Conservation (phyloP, 2,888 invertebrate genomes). For the Lasioglossum villosulum region DNA sequence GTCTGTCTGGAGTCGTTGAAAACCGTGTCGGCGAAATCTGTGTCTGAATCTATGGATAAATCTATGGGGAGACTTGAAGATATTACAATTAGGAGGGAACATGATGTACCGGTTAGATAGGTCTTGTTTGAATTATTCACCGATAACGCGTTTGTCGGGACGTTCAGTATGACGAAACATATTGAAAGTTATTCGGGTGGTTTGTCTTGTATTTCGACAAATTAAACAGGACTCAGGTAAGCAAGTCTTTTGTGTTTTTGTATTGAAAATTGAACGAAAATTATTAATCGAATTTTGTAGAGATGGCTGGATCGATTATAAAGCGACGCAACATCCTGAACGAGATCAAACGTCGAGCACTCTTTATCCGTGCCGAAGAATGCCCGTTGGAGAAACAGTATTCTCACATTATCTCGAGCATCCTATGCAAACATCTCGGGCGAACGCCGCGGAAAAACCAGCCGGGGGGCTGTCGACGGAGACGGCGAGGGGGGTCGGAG, state of each 20-base stretch:
- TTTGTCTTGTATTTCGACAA: too few species aligned
- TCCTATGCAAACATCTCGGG: conserved; percentile 6
- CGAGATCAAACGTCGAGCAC: background rate
- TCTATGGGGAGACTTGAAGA: background rate
- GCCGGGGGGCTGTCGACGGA: background rate
- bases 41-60: too few species aligned
- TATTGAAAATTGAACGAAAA: background rate
- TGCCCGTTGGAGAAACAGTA: background rate
- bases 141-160: too few species aligned
- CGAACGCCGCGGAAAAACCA: background rate
- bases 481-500: background rate
- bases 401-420: conserved; percentile 8
- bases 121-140: background rate
- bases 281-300: background rate
- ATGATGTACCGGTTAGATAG: background rate
- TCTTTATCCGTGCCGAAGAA: background rate
- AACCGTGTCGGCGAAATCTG: too few species aligned
- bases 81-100: background rate
- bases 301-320: background rate
- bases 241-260: too few species aligned
- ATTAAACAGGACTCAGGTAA: too few species aligned
- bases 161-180: too few species aligned
- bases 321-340: background rate
- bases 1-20: too few species aligned
- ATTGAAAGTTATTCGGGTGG: too few species aligned